phyloP scores from a whole-genome alignment of 2,888 invertebrate genomes.

The Catonia carolina region DNA sequence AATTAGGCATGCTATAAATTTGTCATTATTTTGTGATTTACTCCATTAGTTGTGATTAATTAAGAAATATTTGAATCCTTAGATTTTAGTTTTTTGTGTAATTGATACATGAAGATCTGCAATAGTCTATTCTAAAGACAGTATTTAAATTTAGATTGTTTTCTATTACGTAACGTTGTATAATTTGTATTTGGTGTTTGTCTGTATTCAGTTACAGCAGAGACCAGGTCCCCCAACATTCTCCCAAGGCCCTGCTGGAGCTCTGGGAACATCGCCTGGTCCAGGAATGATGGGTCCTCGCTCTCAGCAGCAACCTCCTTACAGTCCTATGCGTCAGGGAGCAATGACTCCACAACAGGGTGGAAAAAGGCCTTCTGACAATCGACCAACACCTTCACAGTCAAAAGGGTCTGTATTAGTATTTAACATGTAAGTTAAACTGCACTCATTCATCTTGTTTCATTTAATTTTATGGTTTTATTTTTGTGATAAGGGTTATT shows the following conservation, averaged over 20 bases:
- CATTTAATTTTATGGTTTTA: too few species aligned
- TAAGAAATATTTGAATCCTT: too few species aligned
- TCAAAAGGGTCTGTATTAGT: constrained; percentile 48
- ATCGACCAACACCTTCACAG: constrained; percentile 41
- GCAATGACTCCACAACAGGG: constrained; percentile 36
- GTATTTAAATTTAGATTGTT: too few species aligned
- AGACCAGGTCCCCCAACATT: constrained; percentile 56
- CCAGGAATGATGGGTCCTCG: constrained; percentile 51
- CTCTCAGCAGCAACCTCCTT: constrained; percentile 49
- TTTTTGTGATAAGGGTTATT: too few species aligned
- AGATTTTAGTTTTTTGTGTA: too few species aligned
- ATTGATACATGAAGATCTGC: constrained; percentile 17
- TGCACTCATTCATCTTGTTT: constrained; percentile 33
- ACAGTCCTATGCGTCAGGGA: constrained; percentile 53
- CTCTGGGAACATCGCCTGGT: constrained; percentile 45
- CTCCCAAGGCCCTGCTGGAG: constrained; percentile 48
- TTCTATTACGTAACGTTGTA: too few species aligned
- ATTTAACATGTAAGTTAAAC: neutral
- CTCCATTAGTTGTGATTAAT: too few species aligned
- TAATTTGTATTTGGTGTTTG: neutral
- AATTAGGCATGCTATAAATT: too few species aligned
- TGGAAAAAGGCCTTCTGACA: constrained; percentile 37
- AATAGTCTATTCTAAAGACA: constrained; percentile 23
- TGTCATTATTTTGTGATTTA: too few species aligned
- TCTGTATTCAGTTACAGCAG: constrained; percentile 44